Evolutionary conservation across 2,797 vertebrate genomes (phyloP), one percentile per base, ranked within the genome.

Genomic region (Danio tinwini): DNA sequence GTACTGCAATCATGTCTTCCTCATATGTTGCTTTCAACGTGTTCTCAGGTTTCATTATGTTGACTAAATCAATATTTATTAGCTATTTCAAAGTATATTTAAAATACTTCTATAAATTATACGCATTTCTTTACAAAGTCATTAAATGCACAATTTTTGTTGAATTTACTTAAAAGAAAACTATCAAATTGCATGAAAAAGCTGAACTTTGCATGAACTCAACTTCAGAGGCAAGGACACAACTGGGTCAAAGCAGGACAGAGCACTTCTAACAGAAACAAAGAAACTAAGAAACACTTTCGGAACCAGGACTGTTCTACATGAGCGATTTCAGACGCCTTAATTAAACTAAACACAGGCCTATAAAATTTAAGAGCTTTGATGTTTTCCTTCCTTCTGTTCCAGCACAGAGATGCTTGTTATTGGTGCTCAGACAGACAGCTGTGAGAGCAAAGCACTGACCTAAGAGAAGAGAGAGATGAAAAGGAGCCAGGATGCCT

Each of bases 251-350:
- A 29, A 81, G 42, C 55, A 21, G 47, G 61, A 40, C 4, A 17
- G 16, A 40, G 53, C 62, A 45, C 0, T 19, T 37, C 44, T 45
- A 58, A 19, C 11, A 29, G 29, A 29, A 29, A 29, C 29, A 29
- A 69, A 64, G 56, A 74, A n/a, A n/a, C n/a, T n/a, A 69, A 63
- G 56, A 74, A 70, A 75, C 13, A 37, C 52, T 63, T 69, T 55
- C 76, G 50, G 63, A 70, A 70, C 70, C 21, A 82, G 78, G 64
- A 74, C 50, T 50, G 72, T 80, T 68, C 75, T 59, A 68, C 81
- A 74, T 16, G 50, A 82, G 21, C n/a, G 52, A 45, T 77, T 73
- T 71, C 68, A 17, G 53, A 47, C 55, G 53, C 44, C 37, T 78
- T 74, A 68, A 82, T 74, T 82, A 74, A 78, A 74, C 61, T 58